Evolutionary conservation across 2,113 vertebrate genomes (phyloP), one percentile per base, ranked within the genome.

Genomic region (Junco hyemalis): DNA sequence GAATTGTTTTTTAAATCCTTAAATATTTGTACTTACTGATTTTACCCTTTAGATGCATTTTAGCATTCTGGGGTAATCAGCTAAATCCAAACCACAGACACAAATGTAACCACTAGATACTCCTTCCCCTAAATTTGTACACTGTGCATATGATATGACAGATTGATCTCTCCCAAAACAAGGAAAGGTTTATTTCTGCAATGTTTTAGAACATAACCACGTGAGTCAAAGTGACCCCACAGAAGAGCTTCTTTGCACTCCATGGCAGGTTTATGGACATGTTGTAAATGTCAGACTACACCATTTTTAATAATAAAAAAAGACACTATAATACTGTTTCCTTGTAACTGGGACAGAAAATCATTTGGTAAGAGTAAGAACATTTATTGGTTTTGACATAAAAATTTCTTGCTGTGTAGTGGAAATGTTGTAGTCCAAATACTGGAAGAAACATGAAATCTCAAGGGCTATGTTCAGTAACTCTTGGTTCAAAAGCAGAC

Each of bases 301-400:
- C 29, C 65, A 89, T 93, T 96, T 86, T 95, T 96, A 95, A 96
- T 92, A 93, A 91, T 95, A 92, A 74, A 91, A 91, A 96, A 93
- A 95, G 87, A 80, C 70, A 95, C 53, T 44, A 40, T 93, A 96
- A 92, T 90, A 91, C 90, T 79, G 66, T 95, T 97, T 95, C 86
- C 84, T 96, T 94, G 94, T 96, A 97, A 97, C 57, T 61, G 5
- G 65, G 91, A 96, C 94, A 98, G 94, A 96, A 96, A 97, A 97
- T 95, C 91, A 96, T 96, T 97, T 63, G n/a, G 70, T 72, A 81
- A 92, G 36, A 95, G 90, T 90, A 96, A 92, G 76, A 97, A 92
- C 96, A 96, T 86, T 92, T 95, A 97, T 95, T 95, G 80, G 95
- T 89, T 96, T 92, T 97, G 95, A 97, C 95, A 97, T 90, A 95